These are phyloP conservation scores for Hiodon alosoides DNA, from an alignment of 2,113 vertebrate species.

Conservation along the genomic window DNA sequence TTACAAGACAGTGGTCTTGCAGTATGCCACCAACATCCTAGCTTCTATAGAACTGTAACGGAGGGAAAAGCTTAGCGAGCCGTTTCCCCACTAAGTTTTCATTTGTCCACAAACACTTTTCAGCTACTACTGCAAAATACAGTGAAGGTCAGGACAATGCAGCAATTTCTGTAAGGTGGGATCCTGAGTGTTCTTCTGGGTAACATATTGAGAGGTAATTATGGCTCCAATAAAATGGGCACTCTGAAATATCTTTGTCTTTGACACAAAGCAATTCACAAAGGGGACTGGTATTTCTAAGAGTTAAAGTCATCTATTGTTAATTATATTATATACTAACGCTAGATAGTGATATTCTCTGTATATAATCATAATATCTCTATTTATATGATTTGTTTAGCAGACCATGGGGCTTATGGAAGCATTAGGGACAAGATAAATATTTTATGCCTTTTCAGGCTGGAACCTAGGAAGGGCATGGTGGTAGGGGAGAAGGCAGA, in stretches of 20 bases:
- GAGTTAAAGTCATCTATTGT: conserved; percentile 8
- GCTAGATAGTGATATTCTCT: conserved; percentile 20
- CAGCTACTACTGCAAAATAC: background rate
- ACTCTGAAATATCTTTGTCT: background rate
- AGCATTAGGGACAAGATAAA: background rate
- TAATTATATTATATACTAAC: conserved; percentile 22
- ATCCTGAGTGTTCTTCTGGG: conserved; percentile 4
- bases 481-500: background rate
- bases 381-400: conserved; percentile 51
- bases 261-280: background rate
- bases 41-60: background rate
- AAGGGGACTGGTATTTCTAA: background rate
- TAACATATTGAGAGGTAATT: conserved; percentile 8
- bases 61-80: background rate
- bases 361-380: conserved; percentile 43
- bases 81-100: background rate
- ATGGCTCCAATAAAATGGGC: background rate
- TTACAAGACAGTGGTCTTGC: conserved; percentile 10
- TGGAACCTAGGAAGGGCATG: background rate
- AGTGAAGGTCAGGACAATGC: background rate
- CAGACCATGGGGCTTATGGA: conserved; percentile 22
- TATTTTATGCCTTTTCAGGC: conserved; percentile 2
- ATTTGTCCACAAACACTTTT: background rate
- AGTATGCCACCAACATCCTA: background rate
- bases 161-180: background rate